A percentile compares a stretch with the other conserved stretches of the same genome.
These are phyloP conservation scores for cattle (Bos taurus) DNA, from an alignment of 2,113 vertebrate genomes.

Conservation along the genomic window ARS-UCD2.0 NC_037345.1:36724501-36725000, in stretches of 20 bases:
- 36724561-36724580: not conserved
- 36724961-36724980: not conserved
- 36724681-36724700: not conserved
- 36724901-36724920: not conserved
- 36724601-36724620: not conserved
- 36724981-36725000: not conserved
- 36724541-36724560: not conserved
- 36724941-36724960: not conserved
- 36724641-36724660: not conserved
- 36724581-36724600: not conserved
- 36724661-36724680: not conserved
- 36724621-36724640: not conserved
- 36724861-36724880: not conserved
- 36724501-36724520: slow-evolving; percentile 17
- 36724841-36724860: not conserved
- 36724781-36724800: not conserved
- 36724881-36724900: not conserved
- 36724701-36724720: not conserved
- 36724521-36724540: not conserved
- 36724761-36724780: not conserved
- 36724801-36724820: slow-evolving; percentile 25
- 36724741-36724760: not conserved
- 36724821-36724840: not conserved
- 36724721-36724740: slow-evolving; percentile 1
- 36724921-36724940: not conserved